Evolutionary conservation across 2,797 vertebrate species (phyloP).

Genomic region (Sylvilagus floridanus): DNA sequence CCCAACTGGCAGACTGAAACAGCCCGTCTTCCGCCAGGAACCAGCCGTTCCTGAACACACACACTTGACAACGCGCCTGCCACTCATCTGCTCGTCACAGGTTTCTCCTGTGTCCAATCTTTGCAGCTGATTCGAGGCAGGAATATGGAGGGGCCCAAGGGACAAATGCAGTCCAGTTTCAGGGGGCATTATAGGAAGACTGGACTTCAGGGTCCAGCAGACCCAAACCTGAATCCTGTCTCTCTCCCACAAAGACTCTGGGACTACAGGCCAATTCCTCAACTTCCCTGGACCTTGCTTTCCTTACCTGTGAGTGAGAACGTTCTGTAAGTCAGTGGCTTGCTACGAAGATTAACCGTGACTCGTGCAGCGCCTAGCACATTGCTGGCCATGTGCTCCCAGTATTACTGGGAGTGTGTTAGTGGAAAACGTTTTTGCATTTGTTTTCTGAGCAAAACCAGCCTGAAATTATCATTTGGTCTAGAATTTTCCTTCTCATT

Average conservation of each 20-base stretch:
- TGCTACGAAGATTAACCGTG: not conserved
- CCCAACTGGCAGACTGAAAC: not conserved
- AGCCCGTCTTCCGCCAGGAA: not conserved
- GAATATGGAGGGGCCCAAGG: not conserved
- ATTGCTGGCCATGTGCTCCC: not conserved
- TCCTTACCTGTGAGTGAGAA: not conserved
- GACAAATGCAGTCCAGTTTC: not conserved
- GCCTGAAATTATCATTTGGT: constrained; percentile 14
- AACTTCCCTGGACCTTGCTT: not conserved
- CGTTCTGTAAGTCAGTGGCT: not conserved
- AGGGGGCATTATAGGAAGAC: not conserved
- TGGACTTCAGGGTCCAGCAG: not conserved
- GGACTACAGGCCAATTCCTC: not conserved
- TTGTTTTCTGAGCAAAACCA: constrained; percentile 20
- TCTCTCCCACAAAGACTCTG: not conserved
- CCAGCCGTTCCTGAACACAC: not conserved
- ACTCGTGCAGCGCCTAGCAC: not conserved
- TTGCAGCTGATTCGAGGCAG: constrained; percentile 8
- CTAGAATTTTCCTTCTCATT: not conserved
- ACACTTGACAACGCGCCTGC: not conserved
- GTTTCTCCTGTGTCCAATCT: constrained; percentile 29
- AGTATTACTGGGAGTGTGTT: not conserved
- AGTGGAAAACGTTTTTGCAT: not conserved
- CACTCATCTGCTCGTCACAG: not conserved
- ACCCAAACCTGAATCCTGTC: not conserved